These are phyloP conservation scores for Petroica traversi DNA, from an alignment of 2,113 vertebrate genomes.

Conservation along the genomic window DNA sequence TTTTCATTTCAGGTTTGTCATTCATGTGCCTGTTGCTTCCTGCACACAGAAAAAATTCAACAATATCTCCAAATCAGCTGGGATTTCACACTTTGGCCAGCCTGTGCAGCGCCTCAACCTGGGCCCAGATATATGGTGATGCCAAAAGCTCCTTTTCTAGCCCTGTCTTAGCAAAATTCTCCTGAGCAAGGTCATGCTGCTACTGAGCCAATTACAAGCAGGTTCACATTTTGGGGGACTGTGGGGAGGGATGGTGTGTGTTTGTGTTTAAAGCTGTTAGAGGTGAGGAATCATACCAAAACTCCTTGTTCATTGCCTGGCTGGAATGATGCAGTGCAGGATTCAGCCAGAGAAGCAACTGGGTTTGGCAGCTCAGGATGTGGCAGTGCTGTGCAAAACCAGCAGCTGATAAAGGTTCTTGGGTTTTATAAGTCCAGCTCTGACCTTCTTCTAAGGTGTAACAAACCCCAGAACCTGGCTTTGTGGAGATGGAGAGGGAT, in stretches of 20 bases:
- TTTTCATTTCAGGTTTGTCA: background rate
- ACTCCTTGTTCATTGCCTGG: no score
- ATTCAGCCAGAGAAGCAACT: background rate
- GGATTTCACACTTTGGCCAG: background rate
- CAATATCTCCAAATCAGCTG: background rate
- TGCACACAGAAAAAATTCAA: background rate
- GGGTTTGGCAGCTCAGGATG: background rate
- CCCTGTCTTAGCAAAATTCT: background rate
- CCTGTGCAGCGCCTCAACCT: background rate
- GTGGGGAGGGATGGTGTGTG: background rate
- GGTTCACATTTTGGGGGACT: background rate
- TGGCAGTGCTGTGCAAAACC: no score
- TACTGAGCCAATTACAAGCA: background rate
- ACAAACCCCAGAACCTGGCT: background rate
- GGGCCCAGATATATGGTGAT: accelerated
- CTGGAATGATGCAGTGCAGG: background rate
- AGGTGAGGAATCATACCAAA: background rate
- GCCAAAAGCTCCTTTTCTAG: background rate
- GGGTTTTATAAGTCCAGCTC: background rate
- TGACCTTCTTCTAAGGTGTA: background rate
- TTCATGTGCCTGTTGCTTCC: background rate
- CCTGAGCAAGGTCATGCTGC: background rate
- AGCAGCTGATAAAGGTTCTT: background rate
- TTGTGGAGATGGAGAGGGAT: background rate
- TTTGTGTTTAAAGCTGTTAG: background rate